phyloP scores from a whole-genome alignment of 2,888 invertebrate genomes.

The Drepana falcataria region DNA sequence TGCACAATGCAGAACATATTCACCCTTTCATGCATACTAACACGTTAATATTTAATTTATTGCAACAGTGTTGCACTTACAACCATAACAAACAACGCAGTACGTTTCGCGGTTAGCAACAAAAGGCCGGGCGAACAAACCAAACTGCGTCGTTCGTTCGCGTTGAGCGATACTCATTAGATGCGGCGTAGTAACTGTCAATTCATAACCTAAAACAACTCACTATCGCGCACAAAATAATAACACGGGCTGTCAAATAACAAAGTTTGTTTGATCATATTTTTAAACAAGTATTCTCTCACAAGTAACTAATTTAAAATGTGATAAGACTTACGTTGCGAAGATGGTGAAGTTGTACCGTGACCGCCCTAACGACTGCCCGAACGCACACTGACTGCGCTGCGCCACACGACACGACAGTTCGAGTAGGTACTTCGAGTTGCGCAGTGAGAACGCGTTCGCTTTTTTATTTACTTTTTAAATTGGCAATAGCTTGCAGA shows the following conservation, averaged over 20 bases:
- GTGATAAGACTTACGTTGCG: conserved; percentile 47
- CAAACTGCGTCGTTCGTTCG: conserved; percentile 59
- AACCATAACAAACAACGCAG: conserved; percentile 46
- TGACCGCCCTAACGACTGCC: conserved; percentile 50
- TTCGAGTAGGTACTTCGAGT: conserved; percentile 11
- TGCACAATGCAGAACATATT: background rate
- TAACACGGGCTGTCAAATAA: conserved; percentile 12
- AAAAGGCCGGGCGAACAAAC: conserved; percentile 54
- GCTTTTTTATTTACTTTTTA: conserved; percentile 39
- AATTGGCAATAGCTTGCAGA: conserved; percentile 29
- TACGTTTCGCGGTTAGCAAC: conserved; percentile 65
- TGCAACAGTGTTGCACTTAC: conserved; percentile 30
- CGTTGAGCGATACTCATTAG: conserved; percentile 45
- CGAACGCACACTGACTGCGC: conserved; percentile 55
- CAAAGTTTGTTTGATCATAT: conserved; percentile 14
- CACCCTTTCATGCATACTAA: background rate
- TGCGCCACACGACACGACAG: conserved; percentile 11
- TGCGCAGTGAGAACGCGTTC: conserved; percentile 49
- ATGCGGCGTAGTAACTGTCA: conserved; percentile 66
- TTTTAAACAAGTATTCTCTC: conserved; percentile 30
- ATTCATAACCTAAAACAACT: conserved; percentile 50
- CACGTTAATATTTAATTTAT: background rate
- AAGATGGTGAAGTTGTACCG: conserved; percentile 27
- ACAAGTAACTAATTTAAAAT: conserved; percentile 32
- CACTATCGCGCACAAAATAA: conserved; percentile 13